A percentile compares a stretch with the other conserved stretches of the same genome.
Conservation (phyloP, 2,797 vertebrate genomes). For the Phylloscopus collybita region DNA sequence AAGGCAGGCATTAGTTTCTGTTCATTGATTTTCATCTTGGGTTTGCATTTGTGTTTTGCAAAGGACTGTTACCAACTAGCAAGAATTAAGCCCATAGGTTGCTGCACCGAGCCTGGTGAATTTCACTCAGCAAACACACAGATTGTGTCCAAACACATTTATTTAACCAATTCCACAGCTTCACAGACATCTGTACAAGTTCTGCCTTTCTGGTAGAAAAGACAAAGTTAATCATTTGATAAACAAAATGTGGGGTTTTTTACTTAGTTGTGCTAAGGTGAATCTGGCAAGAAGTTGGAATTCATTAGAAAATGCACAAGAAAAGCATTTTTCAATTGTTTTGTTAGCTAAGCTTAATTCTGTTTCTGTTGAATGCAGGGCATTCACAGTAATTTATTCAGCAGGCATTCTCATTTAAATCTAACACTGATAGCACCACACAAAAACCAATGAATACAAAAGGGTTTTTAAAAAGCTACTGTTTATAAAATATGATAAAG, state of each 20-base stretch:
- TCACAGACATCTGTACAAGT: background rate
- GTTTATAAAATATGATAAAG: background rate
- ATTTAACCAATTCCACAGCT: background rate
- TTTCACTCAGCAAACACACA: background rate
- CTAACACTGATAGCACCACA: background rate
- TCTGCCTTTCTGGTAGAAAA: background rate
- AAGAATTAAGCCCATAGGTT: background rate
- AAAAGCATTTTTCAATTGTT: conserved; percentile 37
- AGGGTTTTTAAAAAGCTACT: background rate
- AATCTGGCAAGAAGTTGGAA: background rate
- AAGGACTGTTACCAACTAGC: background rate
- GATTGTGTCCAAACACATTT: background rate
- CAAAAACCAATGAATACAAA: background rate
- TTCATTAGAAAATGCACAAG: background rate
- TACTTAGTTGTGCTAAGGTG: background rate
- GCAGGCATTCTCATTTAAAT: conserved; percentile 42
- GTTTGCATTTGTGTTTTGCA: background rate
- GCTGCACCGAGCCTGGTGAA: rapidly evolving
- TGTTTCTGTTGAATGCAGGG: background rate
- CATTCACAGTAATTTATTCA: conserved; percentile 21
- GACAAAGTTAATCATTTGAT: background rate
- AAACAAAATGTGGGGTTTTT: background rate
- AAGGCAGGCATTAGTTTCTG: background rate
- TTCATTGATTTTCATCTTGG: background rate
- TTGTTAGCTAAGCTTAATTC: conserved; percentile 54